These are phyloP conservation scores for Pycnonotus jocosus DNA, from an alignment of 2,113 vertebrate genomes.

Conservation along the genomic window DNA sequence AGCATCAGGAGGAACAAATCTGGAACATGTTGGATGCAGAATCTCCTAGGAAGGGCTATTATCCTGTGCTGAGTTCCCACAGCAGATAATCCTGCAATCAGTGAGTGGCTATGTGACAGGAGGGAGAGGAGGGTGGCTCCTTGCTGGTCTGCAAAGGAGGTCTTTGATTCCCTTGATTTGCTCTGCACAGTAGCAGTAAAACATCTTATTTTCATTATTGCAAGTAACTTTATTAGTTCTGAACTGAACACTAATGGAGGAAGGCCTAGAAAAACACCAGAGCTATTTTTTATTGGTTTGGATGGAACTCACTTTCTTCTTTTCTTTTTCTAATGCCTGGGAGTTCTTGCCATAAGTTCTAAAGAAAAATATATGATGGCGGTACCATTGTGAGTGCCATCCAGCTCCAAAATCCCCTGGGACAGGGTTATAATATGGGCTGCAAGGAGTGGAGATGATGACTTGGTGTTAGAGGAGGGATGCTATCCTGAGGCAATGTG, in stretches of 20 bases:
- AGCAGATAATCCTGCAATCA: neutral
- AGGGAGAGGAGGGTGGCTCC: neutral
- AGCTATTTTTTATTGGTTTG: neutral
- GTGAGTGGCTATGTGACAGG: neutral
- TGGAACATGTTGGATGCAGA: neutral
- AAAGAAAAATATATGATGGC: neutral
- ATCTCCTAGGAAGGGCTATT: neutral
- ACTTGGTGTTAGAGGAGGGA: neutral
- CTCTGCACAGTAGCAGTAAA: neutral
- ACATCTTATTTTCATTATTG: neutral
- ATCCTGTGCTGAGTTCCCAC: neutral
- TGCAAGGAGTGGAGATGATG: neutral
- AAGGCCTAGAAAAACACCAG: neutral
- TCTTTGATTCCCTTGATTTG: neutral
- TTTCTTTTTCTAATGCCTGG: neutral
- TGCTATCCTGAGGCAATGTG: neutral
- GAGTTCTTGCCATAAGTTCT: neutral
- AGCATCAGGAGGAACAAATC: neutral
- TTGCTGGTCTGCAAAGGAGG: neutral
- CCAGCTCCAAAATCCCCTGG: neutral
- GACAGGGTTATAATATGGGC: neutral
- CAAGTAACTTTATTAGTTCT: neutral
- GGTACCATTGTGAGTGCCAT: fast-evolving
- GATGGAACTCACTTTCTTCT: neutral
- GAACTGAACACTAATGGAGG: neutral